Percentiles rank a stretch among this genome's conserved stretches.
Conservation (phyloP, 64 coral and sea anemone species). For the Porites lutea region DNA sequence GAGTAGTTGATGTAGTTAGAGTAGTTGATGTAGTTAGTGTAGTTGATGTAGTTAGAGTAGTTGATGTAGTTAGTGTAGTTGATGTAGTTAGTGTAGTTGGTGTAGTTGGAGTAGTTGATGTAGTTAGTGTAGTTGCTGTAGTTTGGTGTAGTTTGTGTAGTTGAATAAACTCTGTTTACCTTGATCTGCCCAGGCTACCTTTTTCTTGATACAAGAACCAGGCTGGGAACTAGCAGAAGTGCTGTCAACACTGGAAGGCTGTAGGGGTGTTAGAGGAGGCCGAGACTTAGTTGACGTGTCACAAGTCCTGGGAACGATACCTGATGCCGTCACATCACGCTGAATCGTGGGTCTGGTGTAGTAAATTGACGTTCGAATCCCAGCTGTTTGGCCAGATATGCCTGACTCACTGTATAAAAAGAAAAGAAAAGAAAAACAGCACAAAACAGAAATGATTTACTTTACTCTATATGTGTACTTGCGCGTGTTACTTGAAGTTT, state of each 20-base stretch:
- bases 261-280: not conserved
- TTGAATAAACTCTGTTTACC: not conserved
- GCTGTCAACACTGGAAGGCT: constrained; percentile 7
- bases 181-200: constrained; percentile 75
- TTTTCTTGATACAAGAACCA: constrained; percentile 51
- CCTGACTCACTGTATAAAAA: not conserved
- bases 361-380: constrained; percentile 62
- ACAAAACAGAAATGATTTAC: too few relatives aligned
- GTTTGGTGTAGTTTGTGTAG: too few relatives aligned
- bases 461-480: too few relatives aligned
- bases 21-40: too few relatives aligned
- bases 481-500: too few relatives aligned
- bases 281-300: not conserved
- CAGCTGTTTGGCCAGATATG: not conserved
- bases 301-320: not conserved
- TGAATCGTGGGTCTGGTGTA: constrained; percentile 36
- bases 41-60: too few relatives aligned
- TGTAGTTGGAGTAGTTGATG: too few relatives aligned
- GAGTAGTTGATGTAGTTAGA: too few relatives aligned
- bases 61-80: too few relatives aligned
- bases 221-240: not conserved
- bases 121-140: too few relatives aligned
- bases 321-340: not conserved
- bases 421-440: too few relatives aligned
- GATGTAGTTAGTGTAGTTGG: too few relatives aligned